Conservation (phyloP, 2,797 vertebrate genomes). For the Gouania willdenowi region DNA sequence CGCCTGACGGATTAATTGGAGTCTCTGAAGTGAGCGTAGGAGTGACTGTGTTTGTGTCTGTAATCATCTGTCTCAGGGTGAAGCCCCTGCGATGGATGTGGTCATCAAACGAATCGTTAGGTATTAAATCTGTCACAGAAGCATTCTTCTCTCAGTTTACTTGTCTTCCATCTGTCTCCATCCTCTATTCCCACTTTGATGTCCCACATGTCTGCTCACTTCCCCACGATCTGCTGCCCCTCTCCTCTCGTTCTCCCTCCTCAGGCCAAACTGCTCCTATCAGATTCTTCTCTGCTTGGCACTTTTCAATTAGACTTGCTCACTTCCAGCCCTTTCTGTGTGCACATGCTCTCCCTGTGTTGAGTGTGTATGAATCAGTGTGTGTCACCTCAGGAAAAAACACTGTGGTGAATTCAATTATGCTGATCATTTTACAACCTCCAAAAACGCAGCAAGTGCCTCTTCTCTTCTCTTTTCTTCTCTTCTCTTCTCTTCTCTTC, state of each 20-base stretch:
- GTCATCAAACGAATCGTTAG: no score
- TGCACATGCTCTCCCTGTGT: neutral
- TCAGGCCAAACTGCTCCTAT: constrained; percentile 57
- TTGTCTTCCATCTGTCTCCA: no score
- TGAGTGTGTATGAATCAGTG: constrained; percentile 3
- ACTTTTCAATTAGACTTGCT: constrained; percentile 75
- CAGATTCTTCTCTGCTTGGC: constrained; percentile 70
- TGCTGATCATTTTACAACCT: constrained; percentile 46
- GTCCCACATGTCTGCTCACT: constrained; percentile 1
- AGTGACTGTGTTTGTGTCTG: no score
- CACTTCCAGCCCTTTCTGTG: constrained; percentile 29
- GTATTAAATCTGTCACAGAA: no score
- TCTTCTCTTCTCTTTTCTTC: neutral
- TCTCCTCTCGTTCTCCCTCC: constrained; percentile 24
- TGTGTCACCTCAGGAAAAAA: constrained; percentile 61
- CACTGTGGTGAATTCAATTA: constrained; percentile 63
- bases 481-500: constrained; percentile 5
- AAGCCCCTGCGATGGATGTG: no score
- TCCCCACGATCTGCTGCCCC: constrained; percentile 7
- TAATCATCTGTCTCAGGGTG: no score
- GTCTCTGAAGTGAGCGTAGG: no score
- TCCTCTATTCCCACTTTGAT: neutral
- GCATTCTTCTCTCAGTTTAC: no score
- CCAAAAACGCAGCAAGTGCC: constrained; percentile 40
- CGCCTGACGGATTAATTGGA: no score